Conservation (phyloP, 1,140 invertebrate genomes). For the Sminthurides bifidus region DNA sequence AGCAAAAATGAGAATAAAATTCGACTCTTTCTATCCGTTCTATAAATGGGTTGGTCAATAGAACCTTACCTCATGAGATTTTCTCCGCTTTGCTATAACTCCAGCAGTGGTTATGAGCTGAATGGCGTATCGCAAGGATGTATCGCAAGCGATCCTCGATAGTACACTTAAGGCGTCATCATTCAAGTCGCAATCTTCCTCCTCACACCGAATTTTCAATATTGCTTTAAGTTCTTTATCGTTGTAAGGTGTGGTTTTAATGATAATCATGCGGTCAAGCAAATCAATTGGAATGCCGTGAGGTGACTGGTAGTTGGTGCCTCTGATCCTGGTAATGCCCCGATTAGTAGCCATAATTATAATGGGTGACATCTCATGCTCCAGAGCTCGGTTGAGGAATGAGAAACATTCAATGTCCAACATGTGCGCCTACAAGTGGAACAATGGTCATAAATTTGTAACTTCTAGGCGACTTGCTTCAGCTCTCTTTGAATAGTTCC, state of each 20-base stretch:
- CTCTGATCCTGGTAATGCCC: constrained; percentile 89
- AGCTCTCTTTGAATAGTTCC: too few relatives aligned
- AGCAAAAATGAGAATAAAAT: background rate
- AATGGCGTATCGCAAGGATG: constrained; percentile 92
- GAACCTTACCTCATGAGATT: constrained; percentile 59
- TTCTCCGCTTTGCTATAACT: constrained; percentile 67
- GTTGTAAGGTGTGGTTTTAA: constrained; percentile 76
- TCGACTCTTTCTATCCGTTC: background rate
- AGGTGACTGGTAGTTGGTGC: constrained; percentile 60
- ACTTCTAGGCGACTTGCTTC: too few relatives aligned
- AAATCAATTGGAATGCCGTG: constrained; percentile 96
- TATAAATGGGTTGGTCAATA: background rate
- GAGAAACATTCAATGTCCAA: constrained; percentile 98
- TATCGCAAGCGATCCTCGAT: constrained; percentile 82
- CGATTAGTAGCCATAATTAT: constrained; percentile 99
- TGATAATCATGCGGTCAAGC: constrained; percentile 89
- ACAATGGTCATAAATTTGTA: constrained; percentile 31
- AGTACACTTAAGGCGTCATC: constrained; percentile 82
- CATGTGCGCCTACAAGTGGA: constrained; percentile 78
- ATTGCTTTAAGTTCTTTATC: constrained; percentile 86
- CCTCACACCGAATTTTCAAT: constrained; percentile 73
- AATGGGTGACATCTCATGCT: constrained; percentile 93
- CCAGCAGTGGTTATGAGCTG: constrained; percentile 93
- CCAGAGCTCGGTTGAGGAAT: constrained; percentile 88
- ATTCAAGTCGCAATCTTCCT: constrained; percentile 93